Evolutionary conservation across 2,888 invertebrate species (phyloP).

Genomic region (Ptychoptera contaminata): DNA sequence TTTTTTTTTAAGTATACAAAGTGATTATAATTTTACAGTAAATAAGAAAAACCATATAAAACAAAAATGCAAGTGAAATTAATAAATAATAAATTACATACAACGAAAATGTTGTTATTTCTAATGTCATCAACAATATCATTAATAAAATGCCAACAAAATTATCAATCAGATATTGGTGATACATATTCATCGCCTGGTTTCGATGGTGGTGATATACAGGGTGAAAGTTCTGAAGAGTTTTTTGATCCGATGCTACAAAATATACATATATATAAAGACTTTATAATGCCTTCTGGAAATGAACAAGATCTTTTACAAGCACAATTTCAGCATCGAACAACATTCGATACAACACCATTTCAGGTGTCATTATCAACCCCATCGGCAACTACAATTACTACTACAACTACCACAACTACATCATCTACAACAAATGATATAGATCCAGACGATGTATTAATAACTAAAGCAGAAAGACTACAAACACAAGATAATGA

Average conservation of each 20-base stretch:
- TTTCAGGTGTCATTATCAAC: background rate
- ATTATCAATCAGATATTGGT: background rate
- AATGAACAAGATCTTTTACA: background rate
- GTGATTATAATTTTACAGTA: too few relatives aligned
- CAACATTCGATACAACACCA: background rate
- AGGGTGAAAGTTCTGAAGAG: background rate
- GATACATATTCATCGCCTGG: background rate
- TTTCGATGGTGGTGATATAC: background rate
- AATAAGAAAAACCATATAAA: too few relatives aligned
- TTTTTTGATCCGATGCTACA: background rate
- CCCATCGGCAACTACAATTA: background rate
- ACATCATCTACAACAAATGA: background rate
- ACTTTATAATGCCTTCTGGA: background rate
- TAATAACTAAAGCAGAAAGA: too few relatives aligned
- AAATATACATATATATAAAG: background rate
- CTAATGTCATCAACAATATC: background rate
- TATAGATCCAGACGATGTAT: too few relatives aligned
- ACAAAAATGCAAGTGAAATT: too few relatives aligned
- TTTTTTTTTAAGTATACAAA: too few relatives aligned
- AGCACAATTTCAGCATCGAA: background rate
- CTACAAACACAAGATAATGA: too few relatives aligned
- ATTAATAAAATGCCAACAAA: background rate
- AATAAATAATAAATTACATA: too few relatives aligned
- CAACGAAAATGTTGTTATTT: too few relatives aligned
- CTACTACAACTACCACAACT: background rate